Evolutionary conservation across 2,113 vertebrate genomes (phyloP), one percentile per base, ranked within the genome.

Genomic region (Candoia aspera): DNA sequence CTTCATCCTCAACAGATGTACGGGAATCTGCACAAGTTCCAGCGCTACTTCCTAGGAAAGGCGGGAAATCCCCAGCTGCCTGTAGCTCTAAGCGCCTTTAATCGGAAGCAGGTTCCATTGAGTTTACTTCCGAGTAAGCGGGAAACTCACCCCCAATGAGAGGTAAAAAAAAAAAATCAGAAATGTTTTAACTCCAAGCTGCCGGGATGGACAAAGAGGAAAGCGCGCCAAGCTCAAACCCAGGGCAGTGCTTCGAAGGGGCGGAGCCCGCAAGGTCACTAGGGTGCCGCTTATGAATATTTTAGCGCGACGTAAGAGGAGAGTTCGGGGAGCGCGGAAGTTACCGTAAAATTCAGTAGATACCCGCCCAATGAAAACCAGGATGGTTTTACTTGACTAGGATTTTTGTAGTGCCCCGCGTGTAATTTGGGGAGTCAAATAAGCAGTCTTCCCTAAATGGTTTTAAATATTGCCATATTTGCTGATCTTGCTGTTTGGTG

Each of bases 321-420:
- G 5, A 29, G 21, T 4, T 60, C 46, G 57, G 79, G 26, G 19
- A n/a, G 23, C 13, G 8, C 73, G 60, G 91, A 42, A 49, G 64
- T 29, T 90, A 93, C 89, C 84, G 84, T 90, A 90, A 93, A 90
- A 23, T 2, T 10, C 64, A 15, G 85, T 87, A 79, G n/a, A 83
- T 4, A 42, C 23, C 13, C 84, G 29, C 62, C 26, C 37, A 64
- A 1, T 3, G 37, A 62, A 33, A 10, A 19, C 37, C 55, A 26
- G 54, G 37, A 1, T 4, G 13, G 6, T 49, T 59, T 88, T 15
- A 53, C 29, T 21, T 42, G 8, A 6, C 73, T 2, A 26, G 23
- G 33, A 5, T 26, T 57, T 90, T 9, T 19, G 21, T 42, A 11
- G 46, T 53, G 21, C 17, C 58, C 33, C 26, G 11, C n/a, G 10